These are phyloP conservation scores for Troilus luridus DNA, from an alignment of 2,888 invertebrate species.

Conservation along the genomic window DNA sequence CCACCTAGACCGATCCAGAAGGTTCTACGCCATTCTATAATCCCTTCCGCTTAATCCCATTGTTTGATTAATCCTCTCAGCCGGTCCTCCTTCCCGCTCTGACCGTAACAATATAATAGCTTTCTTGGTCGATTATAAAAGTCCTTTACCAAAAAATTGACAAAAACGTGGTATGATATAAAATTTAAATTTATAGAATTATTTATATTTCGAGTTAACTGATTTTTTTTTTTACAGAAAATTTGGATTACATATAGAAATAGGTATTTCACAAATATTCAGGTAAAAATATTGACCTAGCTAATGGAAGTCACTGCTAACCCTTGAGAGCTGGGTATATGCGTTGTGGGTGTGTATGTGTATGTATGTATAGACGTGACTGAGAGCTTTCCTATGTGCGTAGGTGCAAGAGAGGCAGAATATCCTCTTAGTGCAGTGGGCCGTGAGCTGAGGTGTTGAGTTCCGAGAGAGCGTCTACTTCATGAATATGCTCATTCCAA, in stretches of 20 bases:
- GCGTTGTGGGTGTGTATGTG: not conserved
- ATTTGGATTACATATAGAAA: not conserved
- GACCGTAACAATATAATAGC: too few species aligned
- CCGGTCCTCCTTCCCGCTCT: too few species aligned
- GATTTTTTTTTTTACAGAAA: not conserved
- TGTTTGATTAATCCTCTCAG: too few species aligned
- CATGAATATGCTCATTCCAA: not conserved
- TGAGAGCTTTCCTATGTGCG: not conserved
- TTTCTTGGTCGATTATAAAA: too few species aligned
- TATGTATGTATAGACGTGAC: not conserved
- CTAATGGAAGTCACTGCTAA: conserved; percentile 5
- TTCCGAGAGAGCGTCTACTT: not conserved
- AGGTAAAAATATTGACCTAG: not conserved
- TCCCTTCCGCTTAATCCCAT: too few species aligned
- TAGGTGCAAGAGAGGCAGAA: not conserved
- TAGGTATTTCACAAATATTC: not conserved
- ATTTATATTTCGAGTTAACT: too few species aligned
- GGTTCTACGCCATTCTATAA: too few species aligned
- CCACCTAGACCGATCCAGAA: too few species aligned
- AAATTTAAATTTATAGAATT: too few species aligned
- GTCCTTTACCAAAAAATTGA: too few species aligned
- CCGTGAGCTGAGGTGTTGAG: not conserved
- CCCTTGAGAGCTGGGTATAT: not conserved
- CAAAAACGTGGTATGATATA: too few species aligned
- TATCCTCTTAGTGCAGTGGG: not conserved